These are phyloP conservation scores for Tenthredo livida DNA, from an alignment of 2,888 invertebrate genomes.

Conservation along the genomic window DNA sequence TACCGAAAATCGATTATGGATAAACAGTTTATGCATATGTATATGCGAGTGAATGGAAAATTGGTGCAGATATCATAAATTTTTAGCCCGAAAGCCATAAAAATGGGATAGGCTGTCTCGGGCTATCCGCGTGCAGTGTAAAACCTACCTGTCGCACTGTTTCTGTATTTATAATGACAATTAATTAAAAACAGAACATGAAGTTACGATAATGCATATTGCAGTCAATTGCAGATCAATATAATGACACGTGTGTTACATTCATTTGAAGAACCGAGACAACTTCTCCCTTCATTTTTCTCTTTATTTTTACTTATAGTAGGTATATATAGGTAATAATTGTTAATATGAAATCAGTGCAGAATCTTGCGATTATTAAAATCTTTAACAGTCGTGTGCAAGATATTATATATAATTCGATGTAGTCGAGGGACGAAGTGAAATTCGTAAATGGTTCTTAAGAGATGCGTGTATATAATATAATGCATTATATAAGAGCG, in stretches of 20 bases:
- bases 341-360: neutral
- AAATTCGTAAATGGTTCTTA: neutral
- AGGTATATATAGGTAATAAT: neutral
- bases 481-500: neutral
- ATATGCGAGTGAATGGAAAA: conserved; percentile 6
- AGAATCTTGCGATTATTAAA: neutral
- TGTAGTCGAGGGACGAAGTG: neutral
- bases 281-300: neutral
- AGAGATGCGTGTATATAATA: neutral
- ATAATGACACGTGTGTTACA: neutral
- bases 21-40: neutral
- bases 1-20: neutral
- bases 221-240: neutral
- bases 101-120: neutral
- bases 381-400: neutral
- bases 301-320: neutral
- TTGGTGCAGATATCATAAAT: neutral
- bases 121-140: neutral
- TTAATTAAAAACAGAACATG: neutral
- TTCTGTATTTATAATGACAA: neutral
- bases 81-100: neutral
- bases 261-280: neutral
- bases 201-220: neutral
- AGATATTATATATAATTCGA: neutral
- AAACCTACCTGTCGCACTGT: neutral